phyloP scores from a whole-genome alignment of 2,113 vertebrate genomes.

The Gobiocypris rarus region DNA sequence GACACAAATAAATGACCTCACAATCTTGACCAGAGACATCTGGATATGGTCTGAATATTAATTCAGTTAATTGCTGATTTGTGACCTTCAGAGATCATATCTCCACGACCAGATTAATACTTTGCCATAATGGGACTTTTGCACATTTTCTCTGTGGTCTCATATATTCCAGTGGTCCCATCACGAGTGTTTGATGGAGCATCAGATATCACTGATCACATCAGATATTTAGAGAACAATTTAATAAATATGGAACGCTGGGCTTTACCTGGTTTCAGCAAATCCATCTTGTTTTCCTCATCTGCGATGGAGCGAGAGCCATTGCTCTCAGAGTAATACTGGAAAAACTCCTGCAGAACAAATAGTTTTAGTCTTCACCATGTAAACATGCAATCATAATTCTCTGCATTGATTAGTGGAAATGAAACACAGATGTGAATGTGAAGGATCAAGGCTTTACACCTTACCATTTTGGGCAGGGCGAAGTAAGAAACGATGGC shows the following conservation, averaged over 20 bases:
- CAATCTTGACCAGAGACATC: not conserved
- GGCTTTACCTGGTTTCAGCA: constrained; percentile 85
- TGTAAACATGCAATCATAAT: not conserved
- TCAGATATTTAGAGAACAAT: not conserved
- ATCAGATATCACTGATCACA: not conserved
- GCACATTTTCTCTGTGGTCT: not conserved
- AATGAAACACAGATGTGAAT: constrained; percentile 5
- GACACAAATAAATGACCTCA: not conserved
- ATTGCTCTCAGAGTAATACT: constrained; percentile 81
- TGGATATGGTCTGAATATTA: not conserved
- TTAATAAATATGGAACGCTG: not conserved
- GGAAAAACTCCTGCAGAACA: constrained; percentile 86
- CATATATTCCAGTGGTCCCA: not conserved
- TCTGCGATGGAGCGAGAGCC: constrained; percentile 68
- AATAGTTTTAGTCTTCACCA: not conserved
- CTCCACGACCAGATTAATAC: not conserved
- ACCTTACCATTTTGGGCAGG: constrained; percentile 86
- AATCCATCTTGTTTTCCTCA: constrained; percentile 88
- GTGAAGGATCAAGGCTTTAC: not conserved
- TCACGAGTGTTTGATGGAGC: not conserved
- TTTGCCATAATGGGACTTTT: not conserved
- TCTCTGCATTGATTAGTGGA: not conserved
- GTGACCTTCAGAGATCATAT: not conserved
- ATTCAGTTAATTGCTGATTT: not conserved
- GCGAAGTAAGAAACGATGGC: constrained; percentile 84